Conservation (phyloP, 2,113 vertebrate species). For the Dicerorhinus sumatrensis region DNA sequence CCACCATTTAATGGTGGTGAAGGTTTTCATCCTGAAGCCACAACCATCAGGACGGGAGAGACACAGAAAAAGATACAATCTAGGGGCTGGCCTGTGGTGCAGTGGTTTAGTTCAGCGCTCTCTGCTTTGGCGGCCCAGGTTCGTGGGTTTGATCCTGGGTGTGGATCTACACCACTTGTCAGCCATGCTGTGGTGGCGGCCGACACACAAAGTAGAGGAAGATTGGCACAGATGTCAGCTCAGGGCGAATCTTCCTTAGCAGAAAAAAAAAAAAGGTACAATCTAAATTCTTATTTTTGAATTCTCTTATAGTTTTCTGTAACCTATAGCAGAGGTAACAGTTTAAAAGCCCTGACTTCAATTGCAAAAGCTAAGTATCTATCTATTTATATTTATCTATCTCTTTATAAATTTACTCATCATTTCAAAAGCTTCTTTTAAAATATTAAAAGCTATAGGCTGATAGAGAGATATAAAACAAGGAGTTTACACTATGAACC, state of each 20-base stretch:
- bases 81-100: too few relatives aligned
- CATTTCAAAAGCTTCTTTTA: background rate
- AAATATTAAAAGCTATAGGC: conserved; percentile 2
- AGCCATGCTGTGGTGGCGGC: too few relatives aligned
- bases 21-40: background rate
- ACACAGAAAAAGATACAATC: background rate
- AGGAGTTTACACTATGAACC: background rate
- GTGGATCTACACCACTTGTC: too few relatives aligned
- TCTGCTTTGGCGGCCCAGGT: too few relatives aligned
- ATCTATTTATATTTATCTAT: background rate
- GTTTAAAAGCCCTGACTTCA: background rate
- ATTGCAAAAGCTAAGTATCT: background rate
- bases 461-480: background rate
- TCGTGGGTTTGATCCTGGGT: too few relatives aligned
- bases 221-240: too few relatives aligned
- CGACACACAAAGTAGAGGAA: too few relatives aligned
- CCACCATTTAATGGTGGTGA: background rate
- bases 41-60: background rate
- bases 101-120: too few relatives aligned
- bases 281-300: background rate
- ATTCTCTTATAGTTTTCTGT: background rate
- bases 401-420: background rate
- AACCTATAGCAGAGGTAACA: background rate
- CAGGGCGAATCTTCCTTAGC: too few relatives aligned
- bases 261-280: background rate